Evolutionary conservation across 2,797 vertebrate species (phyloP).

Genomic region (Acrocephalus scirpaceus): DNA sequence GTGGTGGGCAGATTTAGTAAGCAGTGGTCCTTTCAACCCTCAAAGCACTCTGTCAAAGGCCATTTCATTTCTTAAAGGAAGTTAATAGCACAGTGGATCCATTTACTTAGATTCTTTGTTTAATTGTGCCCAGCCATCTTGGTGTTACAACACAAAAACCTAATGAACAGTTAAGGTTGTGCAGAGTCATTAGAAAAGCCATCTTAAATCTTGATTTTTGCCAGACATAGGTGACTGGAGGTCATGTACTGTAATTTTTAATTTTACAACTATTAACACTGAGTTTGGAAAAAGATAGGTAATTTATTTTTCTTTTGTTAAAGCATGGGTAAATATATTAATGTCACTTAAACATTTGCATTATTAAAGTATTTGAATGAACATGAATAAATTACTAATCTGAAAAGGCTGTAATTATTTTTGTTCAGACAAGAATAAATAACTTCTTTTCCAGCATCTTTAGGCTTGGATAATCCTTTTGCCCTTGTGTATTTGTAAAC

Average conservation of each 20-base stretch:
- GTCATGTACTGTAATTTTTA: not conserved
- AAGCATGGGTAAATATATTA: not conserved
- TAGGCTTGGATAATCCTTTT: not conserved
- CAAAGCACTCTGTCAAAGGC: not conserved
- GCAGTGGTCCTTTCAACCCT: not conserved
- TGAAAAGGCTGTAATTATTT: constrained; percentile 24
- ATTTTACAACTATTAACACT: not conserved
- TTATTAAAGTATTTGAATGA: constrained; percentile 26
- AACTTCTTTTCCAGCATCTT: not conserved
- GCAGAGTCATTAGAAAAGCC: not conserved
- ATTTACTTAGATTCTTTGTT: not conserved
- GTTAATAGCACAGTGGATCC: not conserved
- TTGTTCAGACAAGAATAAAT: not conserved
- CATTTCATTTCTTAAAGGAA: not conserved
- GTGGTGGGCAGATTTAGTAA: not conserved
- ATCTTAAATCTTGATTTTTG: not conserved
- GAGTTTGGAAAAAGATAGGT: not conserved
- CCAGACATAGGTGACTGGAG: not conserved
- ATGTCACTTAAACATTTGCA: constrained; percentile 1
- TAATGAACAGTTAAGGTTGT: not conserved
- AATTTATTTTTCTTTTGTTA: constrained; percentile 1
- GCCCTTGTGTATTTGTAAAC: not conserved
- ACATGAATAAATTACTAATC: not conserved
- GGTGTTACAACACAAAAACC: not conserved
- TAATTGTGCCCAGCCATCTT: not conserved